Conservation (phyloP, 2,113 vertebrate species). For the Pelobates fuscus region DNA sequence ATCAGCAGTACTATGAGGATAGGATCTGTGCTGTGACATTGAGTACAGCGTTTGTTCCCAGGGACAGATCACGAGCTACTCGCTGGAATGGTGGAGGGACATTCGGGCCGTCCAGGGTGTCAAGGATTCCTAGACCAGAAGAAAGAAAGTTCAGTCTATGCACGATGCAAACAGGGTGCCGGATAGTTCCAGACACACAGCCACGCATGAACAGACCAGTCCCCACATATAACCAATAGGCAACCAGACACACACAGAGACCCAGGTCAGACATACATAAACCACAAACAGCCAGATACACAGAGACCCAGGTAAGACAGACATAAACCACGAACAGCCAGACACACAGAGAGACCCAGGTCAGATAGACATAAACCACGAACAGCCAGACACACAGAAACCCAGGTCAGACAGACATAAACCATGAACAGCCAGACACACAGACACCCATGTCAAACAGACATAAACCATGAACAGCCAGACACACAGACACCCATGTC, state of each 20-base stretch:
- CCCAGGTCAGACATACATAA: not conserved
- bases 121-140: slow-evolving; percentile 78
- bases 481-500: no score
- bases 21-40: slow-evolving; percentile 70
- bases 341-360: no score
- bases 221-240: no score
- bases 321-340: no score
- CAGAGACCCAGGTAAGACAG: no score
- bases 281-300: not conserved
- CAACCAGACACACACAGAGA: not conserved
- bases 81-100: slow-evolving; percentile 86
- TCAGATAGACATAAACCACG: no score
- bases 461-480: no score
- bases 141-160: not conserved
- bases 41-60: slow-evolving; percentile 62
- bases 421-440: no score
- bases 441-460: no score
- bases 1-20: slow-evolving; percentile 66
- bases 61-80: slow-evolving; percentile 85
- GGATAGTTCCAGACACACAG: rapidly evolving
- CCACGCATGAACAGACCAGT: not conserved
- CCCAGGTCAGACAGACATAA: no score
- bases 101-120: slow-evolving; percentile 86
- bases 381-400: no score
- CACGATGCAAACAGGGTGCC: not conserved